Evolutionary conservation across 1,140 invertebrate genomes (phyloP).

Genomic region (Melanaphis sacchari): DNA sequence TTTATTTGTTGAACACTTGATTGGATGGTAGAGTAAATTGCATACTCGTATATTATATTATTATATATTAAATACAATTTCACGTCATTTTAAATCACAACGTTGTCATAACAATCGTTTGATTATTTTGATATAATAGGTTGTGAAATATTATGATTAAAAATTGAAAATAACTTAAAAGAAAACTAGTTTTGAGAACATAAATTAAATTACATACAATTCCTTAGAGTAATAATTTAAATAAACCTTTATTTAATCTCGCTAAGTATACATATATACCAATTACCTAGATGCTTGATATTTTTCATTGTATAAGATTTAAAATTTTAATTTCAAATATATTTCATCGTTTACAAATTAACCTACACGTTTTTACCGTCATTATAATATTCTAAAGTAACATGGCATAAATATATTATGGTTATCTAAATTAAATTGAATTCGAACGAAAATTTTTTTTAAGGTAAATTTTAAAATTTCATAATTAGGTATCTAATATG

Average conservation of each 20-base stretch:
- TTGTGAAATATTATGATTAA: not conserved
- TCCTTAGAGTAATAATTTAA: not conserved
- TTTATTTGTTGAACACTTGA: not conserved
- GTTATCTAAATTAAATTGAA: not conserved
- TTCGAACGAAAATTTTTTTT: no score
- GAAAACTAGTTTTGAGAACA: not conserved
- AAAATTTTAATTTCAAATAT: no score
- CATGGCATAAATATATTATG: no score
- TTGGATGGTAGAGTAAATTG: not conserved
- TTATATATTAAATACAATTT: not conserved
- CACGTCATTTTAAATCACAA: not conserved
- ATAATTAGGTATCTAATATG: not conserved
- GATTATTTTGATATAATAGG: not conserved
- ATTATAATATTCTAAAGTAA: no score
- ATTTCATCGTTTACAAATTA: no score
- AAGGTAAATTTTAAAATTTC: not conserved
- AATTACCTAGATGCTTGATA: no score
- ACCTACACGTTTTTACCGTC: not conserved
- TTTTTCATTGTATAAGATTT: no score
- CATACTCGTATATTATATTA: not conserved
- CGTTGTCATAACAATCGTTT: not conserved
- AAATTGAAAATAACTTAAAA: not conserved
- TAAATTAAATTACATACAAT: not conserved
- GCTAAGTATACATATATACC: not conserved
- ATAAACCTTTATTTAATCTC: not conserved